A percentile compares a stretch with the other conserved stretches of the same genome.
Conservation (phyloP, 2,113 vertebrate genomes). For the Pygoscelis adeliae region DNA sequence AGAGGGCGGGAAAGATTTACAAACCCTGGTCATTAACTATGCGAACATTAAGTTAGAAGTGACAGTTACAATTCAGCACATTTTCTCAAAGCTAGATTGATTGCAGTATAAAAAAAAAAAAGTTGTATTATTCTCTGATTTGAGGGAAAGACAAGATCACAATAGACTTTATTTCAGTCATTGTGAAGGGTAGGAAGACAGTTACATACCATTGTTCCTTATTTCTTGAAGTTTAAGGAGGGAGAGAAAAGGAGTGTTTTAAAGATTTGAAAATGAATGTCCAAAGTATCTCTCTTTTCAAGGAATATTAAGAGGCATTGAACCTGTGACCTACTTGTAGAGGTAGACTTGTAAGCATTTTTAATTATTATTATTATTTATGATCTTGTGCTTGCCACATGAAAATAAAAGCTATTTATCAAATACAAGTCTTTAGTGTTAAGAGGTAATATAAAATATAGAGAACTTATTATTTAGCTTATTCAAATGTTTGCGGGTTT, state of each 20-base stretch:
- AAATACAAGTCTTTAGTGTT: background rate
- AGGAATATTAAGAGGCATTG: background rate
- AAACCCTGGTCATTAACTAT: background rate
- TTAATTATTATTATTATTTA: background rate
- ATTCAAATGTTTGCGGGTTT: background rate
- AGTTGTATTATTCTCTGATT: background rate
- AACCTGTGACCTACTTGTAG: background rate
- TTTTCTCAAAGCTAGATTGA: background rate
- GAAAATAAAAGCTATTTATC: background rate
- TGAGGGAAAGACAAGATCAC: background rate
- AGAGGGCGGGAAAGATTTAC: background rate
- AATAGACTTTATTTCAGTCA: conserved; percentile 2
- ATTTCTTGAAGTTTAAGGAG: background rate
- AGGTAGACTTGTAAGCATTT: background rate
- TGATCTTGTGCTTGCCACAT: background rate
- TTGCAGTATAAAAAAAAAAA: background rate
- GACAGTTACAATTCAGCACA: background rate
- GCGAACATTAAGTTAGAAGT: background rate
- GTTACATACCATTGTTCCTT: background rate
- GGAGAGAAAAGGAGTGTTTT: background rate
- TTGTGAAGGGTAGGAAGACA: background rate
- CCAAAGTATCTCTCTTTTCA: background rate
- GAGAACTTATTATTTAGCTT: background rate
- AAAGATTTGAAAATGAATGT: background rate
- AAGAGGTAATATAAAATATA: background rate